phyloP scores from a whole-genome alignment of 2,888 invertebrate species.

The Leptothorax acervorum region DNA sequence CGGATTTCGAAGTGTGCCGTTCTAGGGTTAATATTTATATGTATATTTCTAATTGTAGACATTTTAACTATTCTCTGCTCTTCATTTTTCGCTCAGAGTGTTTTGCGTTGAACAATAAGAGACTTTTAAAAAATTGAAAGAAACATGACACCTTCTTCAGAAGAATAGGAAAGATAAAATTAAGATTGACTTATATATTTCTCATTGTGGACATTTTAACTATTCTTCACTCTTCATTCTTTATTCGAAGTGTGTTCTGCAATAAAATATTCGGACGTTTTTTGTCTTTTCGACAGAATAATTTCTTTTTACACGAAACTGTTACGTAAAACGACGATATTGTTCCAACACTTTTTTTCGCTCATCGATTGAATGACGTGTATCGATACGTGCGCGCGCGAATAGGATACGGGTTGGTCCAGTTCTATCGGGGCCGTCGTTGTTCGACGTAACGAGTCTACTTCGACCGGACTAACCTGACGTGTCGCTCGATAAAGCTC shows the following conservation, averaged over 20 bases:
- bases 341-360: not conserved
- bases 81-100: too few species aligned
- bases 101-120: not conserved
- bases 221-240: not conserved
- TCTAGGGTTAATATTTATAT: not conserved
- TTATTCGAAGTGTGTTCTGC: not conserved
- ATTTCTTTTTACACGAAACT: not conserved
- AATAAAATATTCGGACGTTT: not conserved
- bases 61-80: too few species aligned
- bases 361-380: slow-evolving; percentile 23
- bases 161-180: not conserved
- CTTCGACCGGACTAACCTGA: slow-evolving; percentile 47
- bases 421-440: slow-evolving; percentile 46
- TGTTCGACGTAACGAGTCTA: slow-evolving; percentile 31
- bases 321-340: slow-evolving; percentile 7
- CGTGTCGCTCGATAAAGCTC: slow-evolving; percentile 75
- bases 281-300: not conserved
- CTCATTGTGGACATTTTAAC: not conserved
- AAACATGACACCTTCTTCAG: not conserved
- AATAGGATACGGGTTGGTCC: slow-evolving; percentile 69
- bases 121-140: too few species aligned
- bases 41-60: too few species aligned
- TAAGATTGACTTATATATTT: not conserved
- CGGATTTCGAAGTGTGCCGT: too few species aligned
- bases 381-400: slow-evolving; percentile 43